Evolutionary conservation across 2,113 vertebrate species (phyloP).

Genomic region (Phaethon lepturus): DNA sequence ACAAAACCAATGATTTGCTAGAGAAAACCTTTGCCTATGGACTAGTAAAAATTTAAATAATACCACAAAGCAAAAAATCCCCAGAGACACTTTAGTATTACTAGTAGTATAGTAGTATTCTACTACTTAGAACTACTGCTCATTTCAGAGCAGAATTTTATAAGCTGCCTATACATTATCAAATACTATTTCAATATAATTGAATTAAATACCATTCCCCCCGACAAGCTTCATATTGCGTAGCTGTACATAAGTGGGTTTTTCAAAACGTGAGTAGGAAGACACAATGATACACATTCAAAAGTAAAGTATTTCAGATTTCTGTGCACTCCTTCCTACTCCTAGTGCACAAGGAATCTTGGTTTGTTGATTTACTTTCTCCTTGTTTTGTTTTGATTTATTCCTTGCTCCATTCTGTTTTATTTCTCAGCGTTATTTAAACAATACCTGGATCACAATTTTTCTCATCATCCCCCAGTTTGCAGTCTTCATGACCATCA

Average conservation of each 20-base stretch:
- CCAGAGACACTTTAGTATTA: background rate
- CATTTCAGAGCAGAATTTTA: background rate
- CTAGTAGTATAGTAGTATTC: too few species aligned
- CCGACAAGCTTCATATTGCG: background rate
- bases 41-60: background rate
- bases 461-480: conserved; percentile 93
- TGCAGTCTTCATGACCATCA: conserved; percentile 95
- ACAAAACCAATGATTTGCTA: background rate
- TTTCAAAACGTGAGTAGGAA: background rate
- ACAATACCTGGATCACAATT: conserved; percentile 87
- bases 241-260: fast-evolving
- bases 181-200: background rate
- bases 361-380: background rate
- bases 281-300: background rate
- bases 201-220: background rate
- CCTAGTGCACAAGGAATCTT: background rate
- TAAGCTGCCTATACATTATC: background rate
- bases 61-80: background rate
- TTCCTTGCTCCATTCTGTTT: background rate
- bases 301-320: background rate
- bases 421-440: background rate
- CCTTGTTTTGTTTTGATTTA: background rate
- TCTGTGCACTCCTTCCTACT: fast-evolving
- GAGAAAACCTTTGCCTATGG: background rate
- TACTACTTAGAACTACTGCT: background rate